These are phyloP conservation scores for Acrossocheilus fasciatus DNA, from an alignment of 2,797 vertebrate species.

Conservation along the genomic window DNA sequence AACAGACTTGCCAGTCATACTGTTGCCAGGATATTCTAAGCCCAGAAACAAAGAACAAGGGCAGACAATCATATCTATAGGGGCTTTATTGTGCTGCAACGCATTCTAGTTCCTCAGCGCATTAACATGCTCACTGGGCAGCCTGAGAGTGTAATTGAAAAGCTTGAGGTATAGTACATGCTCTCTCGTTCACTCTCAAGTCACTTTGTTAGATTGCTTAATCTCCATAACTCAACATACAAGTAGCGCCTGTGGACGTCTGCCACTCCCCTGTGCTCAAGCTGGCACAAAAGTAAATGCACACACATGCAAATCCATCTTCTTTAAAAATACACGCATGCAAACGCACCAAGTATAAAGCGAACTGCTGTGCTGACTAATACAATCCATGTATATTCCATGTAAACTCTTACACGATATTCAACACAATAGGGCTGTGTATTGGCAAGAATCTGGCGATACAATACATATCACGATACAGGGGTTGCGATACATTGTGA, in stretches of 20 bases:
- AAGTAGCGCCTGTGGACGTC: conserved; percentile 9
- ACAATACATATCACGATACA: no score
- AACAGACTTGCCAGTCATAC: conserved; percentile 9
- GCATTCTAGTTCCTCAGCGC: neutral
- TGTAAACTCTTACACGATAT: neutral
- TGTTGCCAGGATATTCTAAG: neutral
- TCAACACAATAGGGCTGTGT: neutral
- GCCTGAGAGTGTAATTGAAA: conserved; percentile 42
- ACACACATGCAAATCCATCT: conserved; percentile 26
- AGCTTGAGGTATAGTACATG: conserved; percentile 16
- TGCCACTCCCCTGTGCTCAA: conserved; percentile 6
- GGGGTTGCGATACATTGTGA: no score
- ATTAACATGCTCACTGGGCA: neutral
- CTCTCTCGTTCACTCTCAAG: conserved; percentile 13
- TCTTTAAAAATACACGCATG: neutral
- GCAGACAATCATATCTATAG: conserved; percentile 12
- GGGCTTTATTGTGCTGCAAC: neutral
- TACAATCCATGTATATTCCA: neutral
- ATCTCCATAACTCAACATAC: conserved; percentile 54
- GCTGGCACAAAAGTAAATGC: conserved; percentile 3
- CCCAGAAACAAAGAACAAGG: neutral
- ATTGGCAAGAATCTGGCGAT: no score
- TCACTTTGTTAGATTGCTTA: conserved; percentile 60
- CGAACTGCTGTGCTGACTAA: conserved; percentile 24
- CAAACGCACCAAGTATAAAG: neutral